phyloP scores from a whole-genome alignment of 2,888 invertebrate genomes.

The Trissoscelio sp. region DNA sequence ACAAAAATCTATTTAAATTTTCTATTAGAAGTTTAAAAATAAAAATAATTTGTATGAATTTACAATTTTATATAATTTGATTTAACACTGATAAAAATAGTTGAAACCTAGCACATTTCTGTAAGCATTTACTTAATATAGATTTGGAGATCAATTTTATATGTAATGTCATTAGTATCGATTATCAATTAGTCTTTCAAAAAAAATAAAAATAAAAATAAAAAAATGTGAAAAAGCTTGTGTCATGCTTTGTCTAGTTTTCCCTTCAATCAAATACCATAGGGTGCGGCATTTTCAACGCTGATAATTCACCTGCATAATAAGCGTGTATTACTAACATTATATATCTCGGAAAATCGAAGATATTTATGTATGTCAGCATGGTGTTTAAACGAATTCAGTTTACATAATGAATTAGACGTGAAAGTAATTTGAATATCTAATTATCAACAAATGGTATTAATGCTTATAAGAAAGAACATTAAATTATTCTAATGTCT shows the following conservation, averaged over 20 bases:
- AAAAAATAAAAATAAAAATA: neutral
- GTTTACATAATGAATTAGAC: conserved; percentile 4
- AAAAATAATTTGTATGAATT: too few species aligned
- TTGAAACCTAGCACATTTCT: too few species aligned
- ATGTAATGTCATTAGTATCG: neutral
- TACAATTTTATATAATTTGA: too few species aligned
- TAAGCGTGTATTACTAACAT: neutral
- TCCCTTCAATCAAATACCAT: conserved; percentile 33
- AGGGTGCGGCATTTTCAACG: conserved; percentile 48
- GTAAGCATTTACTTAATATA: too few species aligned
- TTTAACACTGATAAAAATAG: too few species aligned
- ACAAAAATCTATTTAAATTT: too few species aligned
- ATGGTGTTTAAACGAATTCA: neutral
- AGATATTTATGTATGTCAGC: conserved; percentile 4
- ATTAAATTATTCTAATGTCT: too few species aligned
- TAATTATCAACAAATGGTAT: too few species aligned
- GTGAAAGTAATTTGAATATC: neutral
- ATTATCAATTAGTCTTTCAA: conserved; percentile 1
- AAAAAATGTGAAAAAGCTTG: neutral
- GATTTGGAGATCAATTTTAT: neutral
- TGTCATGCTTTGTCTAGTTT: neutral
- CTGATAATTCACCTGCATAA: conserved; percentile 10
- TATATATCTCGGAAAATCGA: conserved; percentile 1
- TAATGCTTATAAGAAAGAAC: too few species aligned
- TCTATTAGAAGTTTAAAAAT: too few species aligned